Base-by-base conservation (phyloP, 1,140 invertebrate genomes). In the Hylaeus volcanicus region DNA sequence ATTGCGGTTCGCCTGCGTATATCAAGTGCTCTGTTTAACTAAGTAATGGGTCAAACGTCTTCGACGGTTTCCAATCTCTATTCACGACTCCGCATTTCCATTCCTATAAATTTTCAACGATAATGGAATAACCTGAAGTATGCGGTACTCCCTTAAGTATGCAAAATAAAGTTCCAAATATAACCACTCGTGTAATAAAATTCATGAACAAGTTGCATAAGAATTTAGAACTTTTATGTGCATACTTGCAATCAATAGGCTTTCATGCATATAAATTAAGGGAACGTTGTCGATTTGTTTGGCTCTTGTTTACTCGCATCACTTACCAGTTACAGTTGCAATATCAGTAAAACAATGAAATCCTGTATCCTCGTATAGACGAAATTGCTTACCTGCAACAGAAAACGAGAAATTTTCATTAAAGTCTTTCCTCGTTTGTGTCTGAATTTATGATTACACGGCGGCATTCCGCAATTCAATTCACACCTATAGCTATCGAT, bases 301-400 rank as follows among this genome's bases (percentile, higher is more conserved):
- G 26, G 26, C 26, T 51, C 9, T 51, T 9, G 51, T 11, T 9
- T 9, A 9, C 51, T 15, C 6, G 12, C 11, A 2, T 72, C 48
- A 43, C 48, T 53, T 63, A 72, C 48, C 58, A 5, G 8, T 69
- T n/a, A 43, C 5, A 9, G 26, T 41, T 5, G 11, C 39, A 14
- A 11, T 11, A 8, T 14, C 5, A 0, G 5, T 6, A 26, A 60
- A 65, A 45, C 15, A 68, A 53, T 53, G 41, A 43, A 64, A 63
- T 41, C 39, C 14, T 39, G 26, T 14, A 15, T 1, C 51, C 53
- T 64, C n/a, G 12, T 45, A 15, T 39, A 9, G 11, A 12, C 64
- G 14, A 15, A 58, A 56, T 60, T 45, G 73, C 83, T 85, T 85
- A 85, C 83, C 76, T 85, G 53, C 37, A 85, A 85, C 82, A 84